phyloP scores from a whole-genome alignment of 1,140 invertebrate genomes.

The Halictus rubicundus region DNA sequence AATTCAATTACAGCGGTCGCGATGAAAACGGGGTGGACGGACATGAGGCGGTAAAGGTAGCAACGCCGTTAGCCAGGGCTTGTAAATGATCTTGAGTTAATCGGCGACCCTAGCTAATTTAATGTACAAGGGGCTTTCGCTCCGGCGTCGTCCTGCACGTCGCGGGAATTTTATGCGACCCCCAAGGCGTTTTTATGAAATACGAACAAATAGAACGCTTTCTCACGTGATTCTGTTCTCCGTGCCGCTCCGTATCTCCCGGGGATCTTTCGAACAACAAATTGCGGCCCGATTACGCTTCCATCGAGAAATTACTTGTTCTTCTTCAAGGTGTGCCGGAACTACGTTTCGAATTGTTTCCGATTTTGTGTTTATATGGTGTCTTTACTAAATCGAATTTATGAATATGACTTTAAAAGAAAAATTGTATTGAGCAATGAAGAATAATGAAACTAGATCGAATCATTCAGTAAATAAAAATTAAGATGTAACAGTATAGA shows the following conservation, averaged over 20 bases:
- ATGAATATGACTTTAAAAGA: too few species aligned
- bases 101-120: slow-evolving; percentile 59
- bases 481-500: too few species aligned
- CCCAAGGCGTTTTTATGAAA: slow-evolving; percentile 6
- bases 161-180: slow-evolving; percentile 24
- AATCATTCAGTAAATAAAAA: too few species aligned
- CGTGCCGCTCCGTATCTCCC: slow-evolving; percentile 20
- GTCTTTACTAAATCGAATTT: too few species aligned
- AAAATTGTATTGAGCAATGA: too few species aligned
- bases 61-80: slow-evolving; percentile 17
- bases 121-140: slow-evolving; percentile 34
- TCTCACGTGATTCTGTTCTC: too few species aligned
- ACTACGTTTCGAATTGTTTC: too few species aligned
- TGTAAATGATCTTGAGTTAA: slow-evolving; percentile 68
- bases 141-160: neutral
- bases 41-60: slow-evolving; percentile 32
- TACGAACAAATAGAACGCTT: neutral
- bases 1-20: slow-evolving; percentile 66
- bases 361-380: too few species aligned
- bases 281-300: slow-evolving; percentile 11
- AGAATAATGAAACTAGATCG: too few species aligned
- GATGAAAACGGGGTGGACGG: slow-evolving; percentile 6
- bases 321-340: too few species aligned
- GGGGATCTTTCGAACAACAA: slow-evolving; percentile 57
- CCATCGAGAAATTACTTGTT: too few species aligned